Conservation (phyloP, 2,113 vertebrate species). For the Phainopepla nitens region DNA sequence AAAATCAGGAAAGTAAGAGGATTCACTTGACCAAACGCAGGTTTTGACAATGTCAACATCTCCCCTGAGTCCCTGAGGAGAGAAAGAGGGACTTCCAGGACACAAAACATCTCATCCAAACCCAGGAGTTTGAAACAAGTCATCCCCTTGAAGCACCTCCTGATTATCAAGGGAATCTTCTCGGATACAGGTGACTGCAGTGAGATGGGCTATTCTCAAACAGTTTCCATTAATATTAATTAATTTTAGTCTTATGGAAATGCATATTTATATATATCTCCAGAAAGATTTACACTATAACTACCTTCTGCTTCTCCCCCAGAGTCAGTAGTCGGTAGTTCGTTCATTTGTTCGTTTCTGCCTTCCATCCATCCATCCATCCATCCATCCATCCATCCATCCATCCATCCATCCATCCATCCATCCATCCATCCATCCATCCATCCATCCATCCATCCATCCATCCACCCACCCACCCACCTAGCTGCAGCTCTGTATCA, state of each 20-base stretch:
- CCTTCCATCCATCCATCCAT: too few species aligned
- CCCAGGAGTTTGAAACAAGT: background rate
- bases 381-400: background rate
- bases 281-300: background rate
- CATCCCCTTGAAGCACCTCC: background rate
- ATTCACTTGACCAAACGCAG: accelerated
- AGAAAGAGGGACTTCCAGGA: background rate
- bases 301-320: background rate
- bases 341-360: background rate
- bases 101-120: background rate
- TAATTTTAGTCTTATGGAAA: background rate
- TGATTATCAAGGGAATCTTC: background rate
- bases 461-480: too few species aligned
- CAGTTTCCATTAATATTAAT: background rate
- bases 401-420: background rate
- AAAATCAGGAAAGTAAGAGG: background rate
- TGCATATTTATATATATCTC: background rate
- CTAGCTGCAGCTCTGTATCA: background rate
- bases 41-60: background rate
- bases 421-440: too few species aligned
- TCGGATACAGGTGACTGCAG: background rate
- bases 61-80: background rate
- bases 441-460: background rate
- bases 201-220: background rate
- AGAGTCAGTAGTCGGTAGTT: accelerated